phyloP scores from a whole-genome alignment of 1,140 invertebrate species.

The Drosophila mojavensis region DNA sequence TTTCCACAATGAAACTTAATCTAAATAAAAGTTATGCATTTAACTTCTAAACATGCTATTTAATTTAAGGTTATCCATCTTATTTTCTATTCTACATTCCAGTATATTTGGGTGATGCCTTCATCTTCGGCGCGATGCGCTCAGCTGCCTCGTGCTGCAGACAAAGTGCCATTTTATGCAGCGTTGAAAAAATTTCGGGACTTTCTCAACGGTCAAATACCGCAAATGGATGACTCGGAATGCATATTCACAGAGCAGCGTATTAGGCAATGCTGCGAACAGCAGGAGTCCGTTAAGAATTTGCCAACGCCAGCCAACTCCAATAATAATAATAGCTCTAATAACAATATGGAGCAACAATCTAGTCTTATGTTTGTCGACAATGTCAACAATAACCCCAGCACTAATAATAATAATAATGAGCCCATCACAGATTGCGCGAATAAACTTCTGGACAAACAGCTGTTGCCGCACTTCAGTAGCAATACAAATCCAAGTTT shows the following conservation, averaged over 20 bases:
- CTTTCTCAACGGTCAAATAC: slow-evolving; percentile 95
- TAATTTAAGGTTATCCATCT: no score
- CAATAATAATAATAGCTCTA: neutral
- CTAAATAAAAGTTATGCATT: no score
- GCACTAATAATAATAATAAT: slow-evolving; percentile 15
- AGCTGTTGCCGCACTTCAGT: slow-evolving; percentile 23
- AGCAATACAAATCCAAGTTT: slow-evolving; percentile 3
- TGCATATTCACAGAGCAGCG: slow-evolving; percentile 94
- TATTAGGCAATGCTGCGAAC: slow-evolving; percentile 87
- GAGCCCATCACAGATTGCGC: slow-evolving; percentile 22
- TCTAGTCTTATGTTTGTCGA: slow-evolving; percentile 35
- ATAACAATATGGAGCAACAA: slow-evolving; percentile 19
- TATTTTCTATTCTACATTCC: slow-evolving; percentile 24
- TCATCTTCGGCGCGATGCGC: slow-evolving; percentile 98
- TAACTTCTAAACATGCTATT: no score
- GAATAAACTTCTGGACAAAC: slow-evolving; percentile 43
- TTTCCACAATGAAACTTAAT: no score
- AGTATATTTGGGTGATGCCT: slow-evolving; percentile 99
- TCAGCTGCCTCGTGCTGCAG: slow-evolving; percentile 96
- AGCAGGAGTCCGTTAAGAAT: slow-evolving; percentile 71
- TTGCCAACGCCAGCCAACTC: neutral
- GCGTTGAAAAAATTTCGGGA: slow-evolving; percentile 97
- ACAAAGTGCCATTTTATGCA: slow-evolving; percentile 98
- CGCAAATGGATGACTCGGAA: slow-evolving; percentile 95
- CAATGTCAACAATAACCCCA: slow-evolving; percentile 14